phyloP scores from a whole-genome alignment of 2,797 vertebrate species.

The Gymnoscopelus braueri region DNA sequence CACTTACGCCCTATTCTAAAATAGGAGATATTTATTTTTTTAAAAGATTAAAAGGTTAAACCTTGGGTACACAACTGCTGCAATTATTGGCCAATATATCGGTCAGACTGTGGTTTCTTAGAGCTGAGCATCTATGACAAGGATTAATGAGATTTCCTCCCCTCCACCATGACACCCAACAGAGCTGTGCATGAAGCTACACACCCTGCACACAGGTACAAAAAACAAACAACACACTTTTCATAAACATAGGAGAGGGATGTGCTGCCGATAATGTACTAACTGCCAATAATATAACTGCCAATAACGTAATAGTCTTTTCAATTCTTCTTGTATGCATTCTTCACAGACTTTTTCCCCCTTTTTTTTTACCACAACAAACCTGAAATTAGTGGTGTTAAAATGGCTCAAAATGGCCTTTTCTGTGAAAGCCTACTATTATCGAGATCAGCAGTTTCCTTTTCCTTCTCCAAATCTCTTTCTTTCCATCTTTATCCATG shows the following conservation, averaged over 20 bases:
- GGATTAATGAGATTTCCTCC: conserved; percentile 15
- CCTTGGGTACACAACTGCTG: no score
- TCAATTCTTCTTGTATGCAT: conserved; percentile 35
- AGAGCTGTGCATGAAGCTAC: conserved; percentile 35
- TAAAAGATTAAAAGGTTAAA: no score
- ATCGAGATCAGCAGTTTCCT: conserved; percentile 22
- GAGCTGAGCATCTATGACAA: not conserved
- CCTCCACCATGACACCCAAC: conserved; percentile 21
- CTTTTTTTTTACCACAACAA: not conserved
- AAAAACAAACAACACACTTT: conserved; percentile 48
- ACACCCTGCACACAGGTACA: conserved; percentile 34
- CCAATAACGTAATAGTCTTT: no score
- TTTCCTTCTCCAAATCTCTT: conserved; percentile 14
- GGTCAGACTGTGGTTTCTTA: not conserved
- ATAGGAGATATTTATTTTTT: no score
- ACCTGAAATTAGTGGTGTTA: conserved; percentile 51
- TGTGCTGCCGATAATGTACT: no score
- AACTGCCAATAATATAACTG: no score
- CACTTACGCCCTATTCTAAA: no score
- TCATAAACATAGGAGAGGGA: conserved; percentile 36
- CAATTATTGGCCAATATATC: no score
- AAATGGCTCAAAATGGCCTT: conserved; percentile 28
- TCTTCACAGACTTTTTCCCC: conserved; percentile 31
- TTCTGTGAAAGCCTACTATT: conserved; percentile 45
- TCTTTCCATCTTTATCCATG: conserved; percentile 18